Conservation (phyloP, 2,888 invertebrate species). For the Thymelicus sylvestris region DNA sequence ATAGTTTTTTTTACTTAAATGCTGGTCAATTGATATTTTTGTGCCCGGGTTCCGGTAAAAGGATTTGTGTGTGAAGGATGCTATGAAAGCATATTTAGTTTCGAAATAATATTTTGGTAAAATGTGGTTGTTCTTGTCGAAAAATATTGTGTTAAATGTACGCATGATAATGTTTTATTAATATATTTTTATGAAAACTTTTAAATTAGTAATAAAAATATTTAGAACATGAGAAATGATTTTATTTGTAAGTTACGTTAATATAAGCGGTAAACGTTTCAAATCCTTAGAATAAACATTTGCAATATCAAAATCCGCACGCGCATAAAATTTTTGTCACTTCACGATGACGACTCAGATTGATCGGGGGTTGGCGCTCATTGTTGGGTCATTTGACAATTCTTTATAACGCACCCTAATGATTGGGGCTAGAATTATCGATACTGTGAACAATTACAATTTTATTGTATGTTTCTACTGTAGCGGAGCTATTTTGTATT, state of each 20-base stretch:
- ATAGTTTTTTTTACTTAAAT: slow-evolving; percentile 9
- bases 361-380: slow-evolving; percentile 5
- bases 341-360: slow-evolving; percentile 11
- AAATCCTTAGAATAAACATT: neutral
- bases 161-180: no score
- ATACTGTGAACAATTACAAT: slow-evolving; percentile 1
- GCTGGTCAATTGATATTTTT: slow-evolving; percentile 11
- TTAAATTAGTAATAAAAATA: no score
- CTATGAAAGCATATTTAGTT: neutral
- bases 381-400: slow-evolving; percentile 16
- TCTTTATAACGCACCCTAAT: slow-evolving; percentile 8
- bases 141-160: no score
- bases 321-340: slow-evolving; percentile 8
- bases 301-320: neutral
- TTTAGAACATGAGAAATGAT: no score
- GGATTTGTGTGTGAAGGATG: no score
- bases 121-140: no score
- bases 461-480: slow-evolving; percentile 8
- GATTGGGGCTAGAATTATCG: slow-evolving; percentile 3
- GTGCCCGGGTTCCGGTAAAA: neutral
- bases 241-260: no score
- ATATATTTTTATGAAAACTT: no score
- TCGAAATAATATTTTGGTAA: no score
- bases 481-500: no score
- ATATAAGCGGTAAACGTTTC: neutral